Evolutionary conservation across 2,113 vertebrate species (phyloP), one percentile per base, ranked within the genome.

Genomic region (Melanostigma gelatinosum): DNA sequence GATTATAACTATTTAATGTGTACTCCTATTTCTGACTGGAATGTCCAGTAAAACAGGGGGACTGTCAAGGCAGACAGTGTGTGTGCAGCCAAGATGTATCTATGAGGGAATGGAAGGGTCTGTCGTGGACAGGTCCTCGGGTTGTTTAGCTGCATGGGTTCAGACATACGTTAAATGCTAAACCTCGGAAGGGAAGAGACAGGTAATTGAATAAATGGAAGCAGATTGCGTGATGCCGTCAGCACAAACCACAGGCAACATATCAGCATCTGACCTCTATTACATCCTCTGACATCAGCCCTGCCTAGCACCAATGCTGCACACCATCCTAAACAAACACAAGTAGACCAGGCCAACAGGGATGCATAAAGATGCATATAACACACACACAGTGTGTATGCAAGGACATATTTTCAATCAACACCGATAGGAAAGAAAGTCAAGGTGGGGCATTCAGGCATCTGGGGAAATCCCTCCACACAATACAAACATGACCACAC

Each of bases 181-280:
- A 92, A 90, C 85, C 84, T 91, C 92, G 87, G 81, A 88, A 73
- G 75, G 91, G 67, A 88, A 74, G 79, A 83, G 87, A 81, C 86
- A 88, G 79, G 72, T 89, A 93, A 93, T 92, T 84, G 85, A 90
- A 91, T 94, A 93, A 92, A 87, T 92, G 88, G 88, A 93, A 93
- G 85, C 90, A 94, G 91, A 87, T 67, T 89, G 86, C 76, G 87
- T 89, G 88, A 90, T 89, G 90, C 87, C 91, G 92, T 90, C 82
- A 89, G 84, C 48, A 66, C 57, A 86, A 89, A 92, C 87, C 90
- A 88, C 90, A 92, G 77, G 85, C 85, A 89, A 77, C 80, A 86
- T 86, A 85, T 88, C 80, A 87, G 86, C 90, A 93, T 88, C 89
- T 92, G 89, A 92, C 91, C 88, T 86, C 82, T 72, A 90, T 92